A percentile compares a stretch with the other conserved stretches of the same genome.
phyloP scores from a whole-genome alignment of 2,113 vertebrate species.

The Macquaria ambigua region DNA sequence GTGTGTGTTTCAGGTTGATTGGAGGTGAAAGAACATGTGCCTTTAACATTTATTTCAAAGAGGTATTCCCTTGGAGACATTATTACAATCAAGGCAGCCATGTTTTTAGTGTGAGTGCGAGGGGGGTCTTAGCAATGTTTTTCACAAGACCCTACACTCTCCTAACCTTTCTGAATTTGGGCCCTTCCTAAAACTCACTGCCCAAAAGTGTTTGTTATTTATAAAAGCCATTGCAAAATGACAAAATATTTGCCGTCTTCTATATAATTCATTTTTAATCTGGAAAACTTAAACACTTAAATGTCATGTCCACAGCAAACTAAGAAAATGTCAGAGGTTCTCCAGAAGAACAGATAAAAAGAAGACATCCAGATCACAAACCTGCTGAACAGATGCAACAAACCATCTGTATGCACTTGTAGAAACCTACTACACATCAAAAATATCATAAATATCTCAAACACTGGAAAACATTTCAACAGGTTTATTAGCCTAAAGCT shows the following conservation, averaged over 20 bases:
- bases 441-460: slow-evolving; percentile 55
- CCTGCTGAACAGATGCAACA: slow-evolving; percentile 40
- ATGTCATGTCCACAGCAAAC: background rate
- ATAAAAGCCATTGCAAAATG: background rate
- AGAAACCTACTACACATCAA: slow-evolving; percentile 25
- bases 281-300: background rate
- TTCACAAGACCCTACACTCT: background rate
- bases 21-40: slow-evolving; percentile 59
- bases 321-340: background rate
- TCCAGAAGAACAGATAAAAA: slow-evolving; percentile 12
- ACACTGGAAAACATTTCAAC: slow-evolving; percentile 35
- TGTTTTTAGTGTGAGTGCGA: slow-evolving; percentile 27
- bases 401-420: slow-evolving; percentile 39
- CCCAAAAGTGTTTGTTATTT: background rate
- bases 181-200: background rate
- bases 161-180: background rate
- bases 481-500: slow-evolving; percentile 14
- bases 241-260: background rate
- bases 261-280: background rate
- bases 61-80: slow-evolving; percentile 56
- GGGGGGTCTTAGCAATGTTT: background rate
- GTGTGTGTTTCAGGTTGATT: slow-evolving; percentile 66
- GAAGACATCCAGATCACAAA: slow-evolving; percentile 15
- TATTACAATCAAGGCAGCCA: slow-evolving; percentile 60
- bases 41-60: slow-evolving; percentile 65